These are phyloP conservation scores for Cichlasoma orientale DNA, from an alignment of 2,797 vertebrate species.

Conservation along the genomic window DNA sequence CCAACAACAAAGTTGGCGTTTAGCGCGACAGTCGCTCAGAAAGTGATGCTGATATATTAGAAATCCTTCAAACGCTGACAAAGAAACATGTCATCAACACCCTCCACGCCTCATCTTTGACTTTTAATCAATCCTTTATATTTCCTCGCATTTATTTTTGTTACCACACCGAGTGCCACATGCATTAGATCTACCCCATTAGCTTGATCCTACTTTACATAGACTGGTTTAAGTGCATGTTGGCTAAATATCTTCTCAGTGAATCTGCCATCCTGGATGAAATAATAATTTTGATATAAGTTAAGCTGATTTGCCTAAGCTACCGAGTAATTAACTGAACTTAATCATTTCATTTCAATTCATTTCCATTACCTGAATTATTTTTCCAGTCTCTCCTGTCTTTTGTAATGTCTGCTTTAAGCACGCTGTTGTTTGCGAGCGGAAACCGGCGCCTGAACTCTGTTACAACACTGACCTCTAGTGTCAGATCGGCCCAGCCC, in stretches of 20 bases:
- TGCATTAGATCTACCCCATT: conserved; percentile 67
- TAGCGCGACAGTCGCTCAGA: conserved; percentile 30
- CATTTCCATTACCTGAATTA: conserved; percentile 78
- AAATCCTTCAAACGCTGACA: conserved; percentile 37
- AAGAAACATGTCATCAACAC: conserved; percentile 30
- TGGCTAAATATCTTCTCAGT: conserved; percentile 69
- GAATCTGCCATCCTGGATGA: conserved; percentile 65
- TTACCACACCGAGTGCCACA: conserved; percentile 38
- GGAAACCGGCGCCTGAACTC: conserved; percentile 73
- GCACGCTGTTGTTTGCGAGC: conserved; percentile 35
- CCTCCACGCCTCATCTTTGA: conserved; percentile 39
- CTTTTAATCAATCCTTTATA: conserved; percentile 44
- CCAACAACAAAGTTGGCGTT: conserved; percentile 34
- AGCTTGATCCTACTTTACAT: conserved; percentile 64
- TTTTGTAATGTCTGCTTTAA: conserved; percentile 63
- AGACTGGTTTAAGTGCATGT: conserved; percentile 67
- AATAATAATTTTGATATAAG: conserved; percentile 77
- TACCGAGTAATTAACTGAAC: conserved; percentile 78
- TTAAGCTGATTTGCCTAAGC: conserved; percentile 80
- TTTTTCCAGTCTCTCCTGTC: conserved; percentile 56
- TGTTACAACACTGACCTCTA: conserved; percentile 97
- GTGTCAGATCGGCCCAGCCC: conserved; percentile 72
- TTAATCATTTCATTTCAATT: conserved; percentile 81
- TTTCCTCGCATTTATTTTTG: conserved; percentile 64
- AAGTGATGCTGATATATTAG: conserved; percentile 21